phyloP scores from a whole-genome alignment of 2,888 invertebrate genomes.

The Dioctria linearis region DNA sequence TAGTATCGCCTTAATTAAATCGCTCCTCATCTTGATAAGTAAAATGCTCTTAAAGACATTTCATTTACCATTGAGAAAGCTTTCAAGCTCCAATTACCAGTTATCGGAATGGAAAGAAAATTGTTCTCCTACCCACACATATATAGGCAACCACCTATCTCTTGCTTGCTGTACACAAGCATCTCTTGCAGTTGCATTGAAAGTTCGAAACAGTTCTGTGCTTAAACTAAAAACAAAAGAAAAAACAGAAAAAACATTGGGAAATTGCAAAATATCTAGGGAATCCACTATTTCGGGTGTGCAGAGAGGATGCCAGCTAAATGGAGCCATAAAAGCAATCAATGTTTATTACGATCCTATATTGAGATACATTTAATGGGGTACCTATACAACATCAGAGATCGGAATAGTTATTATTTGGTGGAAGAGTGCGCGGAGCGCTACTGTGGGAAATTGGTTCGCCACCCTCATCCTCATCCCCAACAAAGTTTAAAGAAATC shows the following conservation, averaged over 20 bases:
- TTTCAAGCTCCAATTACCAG: background rate
- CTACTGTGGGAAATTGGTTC: slow-evolving; percentile 1
- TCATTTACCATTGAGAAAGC: background rate
- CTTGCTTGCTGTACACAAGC: no score
- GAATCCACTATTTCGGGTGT: background rate
- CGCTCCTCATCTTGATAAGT: background rate
- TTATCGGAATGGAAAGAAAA: background rate
- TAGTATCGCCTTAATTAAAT: no score
- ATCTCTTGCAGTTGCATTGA: no score
- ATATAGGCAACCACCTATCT: no score
- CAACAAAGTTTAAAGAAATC: background rate
- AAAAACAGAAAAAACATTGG: background rate
- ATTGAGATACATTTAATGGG: slow-evolving; percentile 34
- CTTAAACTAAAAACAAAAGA: no score
- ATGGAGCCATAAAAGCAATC: slow-evolving; percentile 39
- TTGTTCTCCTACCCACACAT: background rate
- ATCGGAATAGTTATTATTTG: slow-evolving; percentile 13
- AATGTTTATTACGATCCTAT: slow-evolving; percentile 33
- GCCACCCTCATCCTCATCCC: background rate
- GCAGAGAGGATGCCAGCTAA: background rate
- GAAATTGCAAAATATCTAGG: slow-evolving; percentile 2
- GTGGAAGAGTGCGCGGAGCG: background rate
- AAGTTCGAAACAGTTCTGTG: no score
- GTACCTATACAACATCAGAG: background rate
- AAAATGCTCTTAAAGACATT: background rate